Evolutionary conservation across 2,113 vertebrate species (phyloP).

Genomic region (Hydropotes inermis): DNA sequence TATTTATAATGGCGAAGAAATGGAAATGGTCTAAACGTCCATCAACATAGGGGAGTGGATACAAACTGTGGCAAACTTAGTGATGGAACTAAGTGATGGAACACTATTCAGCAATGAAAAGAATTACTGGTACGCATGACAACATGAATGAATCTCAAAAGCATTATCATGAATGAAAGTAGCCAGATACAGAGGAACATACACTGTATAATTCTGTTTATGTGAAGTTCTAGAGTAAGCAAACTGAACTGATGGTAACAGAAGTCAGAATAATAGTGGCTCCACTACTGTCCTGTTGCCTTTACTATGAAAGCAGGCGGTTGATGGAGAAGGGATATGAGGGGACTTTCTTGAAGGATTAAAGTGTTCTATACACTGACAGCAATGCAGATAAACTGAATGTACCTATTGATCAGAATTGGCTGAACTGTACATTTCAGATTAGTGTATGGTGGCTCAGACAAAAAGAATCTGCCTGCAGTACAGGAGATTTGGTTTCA

Average conservation of each 20-base stretch:
- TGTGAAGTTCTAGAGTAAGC: not conserved
- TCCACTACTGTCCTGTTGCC: not conserved
- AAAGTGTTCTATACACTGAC: not conserved
- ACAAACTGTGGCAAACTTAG: not conserved
- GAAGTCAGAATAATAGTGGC: not conserved
- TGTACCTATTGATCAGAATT: not conserved
- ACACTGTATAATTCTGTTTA: not conserved
- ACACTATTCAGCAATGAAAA: not conserved
- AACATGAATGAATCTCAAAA: not conserved
- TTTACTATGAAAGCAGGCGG: not conserved
- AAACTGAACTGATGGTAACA: not conserved
- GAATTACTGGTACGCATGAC: not conserved
- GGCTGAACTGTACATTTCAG: not conserved
- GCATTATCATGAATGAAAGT: not conserved
- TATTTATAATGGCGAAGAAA: not conserved
- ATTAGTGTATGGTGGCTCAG: not conserved
- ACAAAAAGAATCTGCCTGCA: not conserved
- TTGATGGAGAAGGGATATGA: not conserved
- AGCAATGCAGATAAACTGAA: not conserved
- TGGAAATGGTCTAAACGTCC: not conserved
- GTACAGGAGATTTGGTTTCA: not conserved
- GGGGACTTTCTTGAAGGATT: not conserved
- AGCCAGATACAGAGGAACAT: not conserved
- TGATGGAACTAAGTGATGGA: rapidly evolving
- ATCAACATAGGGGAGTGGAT: not conserved